Evolutionary conservation across 35 echinoderm and acorn worm genomes (phyloP), one percentile per base, ranked within the genome.

Genomic region (Lytechinus variegatus): DNA sequence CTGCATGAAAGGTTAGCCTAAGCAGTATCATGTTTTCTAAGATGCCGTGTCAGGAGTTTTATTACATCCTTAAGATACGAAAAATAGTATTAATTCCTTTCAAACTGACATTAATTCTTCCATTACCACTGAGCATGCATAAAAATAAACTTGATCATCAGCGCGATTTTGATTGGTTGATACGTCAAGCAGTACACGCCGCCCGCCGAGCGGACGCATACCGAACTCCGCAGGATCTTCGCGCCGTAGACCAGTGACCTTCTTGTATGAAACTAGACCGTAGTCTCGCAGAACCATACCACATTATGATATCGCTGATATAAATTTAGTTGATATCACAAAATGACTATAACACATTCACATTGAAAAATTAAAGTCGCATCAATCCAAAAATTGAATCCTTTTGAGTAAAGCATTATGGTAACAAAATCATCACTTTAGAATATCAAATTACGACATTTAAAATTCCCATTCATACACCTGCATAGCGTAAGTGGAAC

Each of bases 241-340:
- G 88, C 88, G 52, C 88, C 88, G 29, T 90, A 90, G 88, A 90
- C 88, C 88, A 90, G 5, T 90, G 88, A 90, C 88, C 88, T 90
- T 90, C 52, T 79, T 7, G 7, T 16, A 79, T 90, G 88, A 90
- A 90, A 90, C 88, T 10, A 7, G 21, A 24, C 66, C 8, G 66
- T 79, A 79, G 66, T 79, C 66, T 71, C 1, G 24, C 61, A 71
- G 14, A 71, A 71, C 13, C 60, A 71, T 71, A 71, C 61, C 61
- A 13, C 33, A 44, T 44, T 44, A 44, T 44, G 33, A 44, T 44
- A 44, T 44, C 33, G 33, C 33, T 44, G 33, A 44, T 44, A 44
- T 44, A 44, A 44, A 44, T 44, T 44, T 44, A 44, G 33, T 44
- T 44, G 33, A 44, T 44, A 44, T 44, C 2, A 44, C 33, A 44